phyloP scores from a whole-genome alignment of 2,888 invertebrate species.

The Empis stercorea region DNA sequence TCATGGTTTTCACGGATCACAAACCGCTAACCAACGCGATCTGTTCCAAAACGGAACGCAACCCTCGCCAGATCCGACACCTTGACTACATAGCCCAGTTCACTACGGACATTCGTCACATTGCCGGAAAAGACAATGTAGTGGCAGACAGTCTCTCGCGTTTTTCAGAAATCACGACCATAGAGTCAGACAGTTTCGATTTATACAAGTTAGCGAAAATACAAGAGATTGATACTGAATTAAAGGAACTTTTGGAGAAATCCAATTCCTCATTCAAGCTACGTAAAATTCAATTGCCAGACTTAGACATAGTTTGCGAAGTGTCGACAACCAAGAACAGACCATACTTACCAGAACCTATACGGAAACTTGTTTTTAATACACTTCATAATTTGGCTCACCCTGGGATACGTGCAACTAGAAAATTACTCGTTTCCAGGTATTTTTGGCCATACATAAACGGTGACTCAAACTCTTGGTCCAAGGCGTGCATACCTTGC shows the following conservation, averaged over 20 bases:
- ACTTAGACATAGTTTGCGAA: not conserved
- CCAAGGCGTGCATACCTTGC: slow-evolving; percentile 20
- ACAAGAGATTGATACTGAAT: slow-evolving; percentile 1
- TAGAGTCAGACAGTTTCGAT: not conserved
- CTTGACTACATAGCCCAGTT: slow-evolving; percentile 8
- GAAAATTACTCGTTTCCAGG: slow-evolving; percentile 13
- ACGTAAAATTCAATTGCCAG: not conserved
- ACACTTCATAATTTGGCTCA: slow-evolving; percentile 4
- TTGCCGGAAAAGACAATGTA: slow-evolving; percentile 4
- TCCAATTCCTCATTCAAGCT: slow-evolving; percentile 2
- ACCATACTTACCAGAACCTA: slow-evolving; percentile 13
- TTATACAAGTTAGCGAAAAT: not conserved
- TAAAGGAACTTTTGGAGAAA: not conserved
- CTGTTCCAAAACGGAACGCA: slow-evolving; percentile 5
- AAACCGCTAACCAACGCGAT: not conserved
- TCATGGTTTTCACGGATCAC: not conserved
- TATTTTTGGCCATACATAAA: slow-evolving; percentile 21
- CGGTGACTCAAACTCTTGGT: slow-evolving; percentile 20
- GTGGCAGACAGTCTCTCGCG: slow-evolving; percentile 8
- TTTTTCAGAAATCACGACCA: not conserved
- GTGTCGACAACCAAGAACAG: slow-evolving; percentile 4
- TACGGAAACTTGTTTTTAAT: slow-evolving; percentile 7
- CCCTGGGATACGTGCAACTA: slow-evolving; percentile 14
- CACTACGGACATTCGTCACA: slow-evolving; percentile 6
- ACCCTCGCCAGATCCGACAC: slow-evolving; percentile 7